Conservation (phyloP, 1,140 invertebrate species). For the Rhynchophorus ferrugineus region DNA sequence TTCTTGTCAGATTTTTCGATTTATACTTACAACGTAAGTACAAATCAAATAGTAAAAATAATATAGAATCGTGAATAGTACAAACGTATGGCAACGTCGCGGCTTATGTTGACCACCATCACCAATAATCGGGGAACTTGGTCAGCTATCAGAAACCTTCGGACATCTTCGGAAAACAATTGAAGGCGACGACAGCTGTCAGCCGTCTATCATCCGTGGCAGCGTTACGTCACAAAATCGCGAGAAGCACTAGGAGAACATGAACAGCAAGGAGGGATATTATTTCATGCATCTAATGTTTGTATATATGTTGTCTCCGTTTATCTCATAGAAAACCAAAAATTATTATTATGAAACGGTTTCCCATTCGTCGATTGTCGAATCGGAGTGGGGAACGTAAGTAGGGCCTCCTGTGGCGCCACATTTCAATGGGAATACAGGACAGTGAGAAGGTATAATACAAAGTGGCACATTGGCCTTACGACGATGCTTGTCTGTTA, state of each 20-base stretch:
- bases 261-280: conserved; percentile 6
- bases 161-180: conserved; percentile 8
- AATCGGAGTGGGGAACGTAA: conserved; percentile 10
- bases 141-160: too few relatives aligned
- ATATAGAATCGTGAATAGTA: background rate
- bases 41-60: background rate
- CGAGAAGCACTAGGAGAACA: conserved; percentile 32
- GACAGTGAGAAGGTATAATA: too few relatives aligned
- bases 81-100: conserved; percentile 3
- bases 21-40: background rate
- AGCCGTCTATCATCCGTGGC: conserved; percentile 40
- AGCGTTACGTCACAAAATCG: conserved; percentile 38
- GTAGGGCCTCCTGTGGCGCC: conserved; percentile 22
- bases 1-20: conserved; percentile 2
- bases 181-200: conserved; percentile 33
- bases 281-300: background rate
- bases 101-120: background rate
- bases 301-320: background rate
- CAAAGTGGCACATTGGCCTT: too few relatives aligned
- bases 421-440: conserved; percentile 7
- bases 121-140: background rate
- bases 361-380: background rate
- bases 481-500: too few relatives aligned
- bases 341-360: background rate
- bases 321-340: background rate